Percentiles rank a stretch among this genome's conserved stretches.
Evolutionary conservation across 2,113 vertebrate genomes (phyloP).

Genomic region (Nyctereutes procyonoides): DNA sequence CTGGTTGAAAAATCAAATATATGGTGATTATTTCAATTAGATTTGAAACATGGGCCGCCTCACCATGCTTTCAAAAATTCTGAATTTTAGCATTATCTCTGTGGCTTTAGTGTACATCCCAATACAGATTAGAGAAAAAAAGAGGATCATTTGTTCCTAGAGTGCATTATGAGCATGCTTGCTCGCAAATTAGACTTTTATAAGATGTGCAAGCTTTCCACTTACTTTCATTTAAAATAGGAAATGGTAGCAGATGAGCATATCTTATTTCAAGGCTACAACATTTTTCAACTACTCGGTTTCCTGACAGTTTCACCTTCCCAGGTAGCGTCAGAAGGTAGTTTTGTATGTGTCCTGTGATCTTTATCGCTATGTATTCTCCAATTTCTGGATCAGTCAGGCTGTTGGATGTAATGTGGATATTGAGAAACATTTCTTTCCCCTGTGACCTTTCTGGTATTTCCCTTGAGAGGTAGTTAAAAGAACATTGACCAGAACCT

Average conservation of each 20-base stretch:
- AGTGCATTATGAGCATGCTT: not conserved
- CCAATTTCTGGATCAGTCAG: not conserved
- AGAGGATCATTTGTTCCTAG: not conserved
- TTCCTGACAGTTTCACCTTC: not conserved
- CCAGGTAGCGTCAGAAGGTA: not conserved
- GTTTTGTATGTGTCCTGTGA: not conserved
- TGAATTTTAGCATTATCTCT: not conserved
- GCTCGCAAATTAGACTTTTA: not conserved
- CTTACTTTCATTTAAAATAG: not conserved
- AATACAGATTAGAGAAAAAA: not conserved
- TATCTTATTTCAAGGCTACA: not conserved
- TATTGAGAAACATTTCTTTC: conserved; percentile 19
- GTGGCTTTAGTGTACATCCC: not conserved
- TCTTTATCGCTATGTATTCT: not conserved
- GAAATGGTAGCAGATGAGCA: not conserved
- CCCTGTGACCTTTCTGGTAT: not conserved
- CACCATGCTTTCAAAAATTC: not conserved
- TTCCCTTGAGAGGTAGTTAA: not conserved
- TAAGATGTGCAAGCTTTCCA: not conserved
- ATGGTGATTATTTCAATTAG: not conserved
- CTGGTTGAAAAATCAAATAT: not conserved
- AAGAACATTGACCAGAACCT: not conserved
- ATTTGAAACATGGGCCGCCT: not conserved
- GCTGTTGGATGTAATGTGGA: not conserved
- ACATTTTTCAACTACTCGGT: not conserved